Evolutionary conservation across 2,113 vertebrate genomes (phyloP), one percentile per base, ranked within the genome.

Genomic region (human): DNA sequence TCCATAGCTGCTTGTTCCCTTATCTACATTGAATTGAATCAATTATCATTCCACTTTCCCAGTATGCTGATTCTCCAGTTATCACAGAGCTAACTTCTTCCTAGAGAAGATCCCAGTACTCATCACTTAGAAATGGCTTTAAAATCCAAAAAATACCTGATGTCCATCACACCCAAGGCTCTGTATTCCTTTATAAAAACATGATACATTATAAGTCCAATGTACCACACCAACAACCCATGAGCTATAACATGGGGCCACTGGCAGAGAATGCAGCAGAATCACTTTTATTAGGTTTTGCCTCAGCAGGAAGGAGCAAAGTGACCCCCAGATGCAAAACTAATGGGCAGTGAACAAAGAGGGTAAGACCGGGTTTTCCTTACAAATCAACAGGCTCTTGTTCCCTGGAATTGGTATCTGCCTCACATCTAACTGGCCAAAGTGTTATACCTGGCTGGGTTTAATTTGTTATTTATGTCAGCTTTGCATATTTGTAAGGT

Each of bases 401-500:
- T 98, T 98, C 94, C 97, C 92, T 84, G 96, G 96, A 94, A 94
- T 85, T 94, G 96, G 96, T 97, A 97, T 98, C 98, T 98, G 97
- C 98, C 98, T 98, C 96, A 76, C 98, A 98, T 98, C 97, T 95
- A 97, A 97, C 93, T 89, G 83, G 0, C 98, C 95, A 70, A 96
- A 98, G 98, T 98, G 98, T 99, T 98, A 98, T 99, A 99, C 98
- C 99, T 99, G 98, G 98, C 99, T 99, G 98, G 97, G 98, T 99
- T 99, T 99, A 99, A 99, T 99, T 99, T 99, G 99, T 99, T 99
- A 99, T 99, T 99, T 99, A 99, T 99, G 99, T 99, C 99, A 99
- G 99, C 98, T 99, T 99, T 99, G 98, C 99, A 99, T 99, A 99
- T 99, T 99, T 99, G 99, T 99, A 99, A 99, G 98, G 99, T 99